Evolutionary conservation across 1,140 invertebrate species (phyloP).

Genomic region (Spodoptera litura): DNA sequence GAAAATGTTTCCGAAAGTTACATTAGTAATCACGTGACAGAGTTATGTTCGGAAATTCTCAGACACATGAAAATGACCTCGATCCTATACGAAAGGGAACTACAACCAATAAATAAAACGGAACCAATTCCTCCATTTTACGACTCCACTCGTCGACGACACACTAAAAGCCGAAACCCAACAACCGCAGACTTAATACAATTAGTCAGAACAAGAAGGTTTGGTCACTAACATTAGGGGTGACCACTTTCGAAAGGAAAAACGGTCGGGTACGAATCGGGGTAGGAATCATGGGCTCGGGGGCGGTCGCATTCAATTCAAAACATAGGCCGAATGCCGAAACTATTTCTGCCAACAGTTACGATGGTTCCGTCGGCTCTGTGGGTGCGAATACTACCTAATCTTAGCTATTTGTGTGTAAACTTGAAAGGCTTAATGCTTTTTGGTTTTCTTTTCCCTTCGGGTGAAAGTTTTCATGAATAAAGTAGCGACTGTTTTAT

Average conservation of each 20-base stretch:
- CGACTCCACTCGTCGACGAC: slow-evolving; percentile 30
- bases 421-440: slow-evolving; percentile 33
- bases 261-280: slow-evolving; percentile 22
- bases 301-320: slow-evolving; percentile 27
- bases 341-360: slow-evolving; percentile 36
- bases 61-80: slow-evolving; percentile 2
- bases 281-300: slow-evolving; percentile 11
- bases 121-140: slow-evolving; percentile 27
- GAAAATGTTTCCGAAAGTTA: not conserved
- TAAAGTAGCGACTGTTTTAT: slow-evolving; percentile 10
- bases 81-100: not conserved
- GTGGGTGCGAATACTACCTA: slow-evolving; percentile 34
- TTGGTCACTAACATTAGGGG: slow-evolving; percentile 29
- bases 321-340: slow-evolving; percentile 30
- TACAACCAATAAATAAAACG: slow-evolving; percentile 27
- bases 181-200: slow-evolving; percentile 36
- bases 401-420: slow-evolving; percentile 41
- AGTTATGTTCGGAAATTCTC: not conserved
- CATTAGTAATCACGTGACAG: too few relatives aligned
- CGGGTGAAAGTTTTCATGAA: slow-evolving; percentile 9
- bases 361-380: slow-evolving; percentile 10
- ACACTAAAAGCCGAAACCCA: slow-evolving; percentile 42
- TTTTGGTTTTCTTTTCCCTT: slow-evolving; percentile 14
- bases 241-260: slow-evolving; percentile 32
- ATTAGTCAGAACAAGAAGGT: slow-evolving; percentile 42